Conservation (phyloP, 2,797 vertebrate genomes). For the Aulostomus chinensis region DNA sequence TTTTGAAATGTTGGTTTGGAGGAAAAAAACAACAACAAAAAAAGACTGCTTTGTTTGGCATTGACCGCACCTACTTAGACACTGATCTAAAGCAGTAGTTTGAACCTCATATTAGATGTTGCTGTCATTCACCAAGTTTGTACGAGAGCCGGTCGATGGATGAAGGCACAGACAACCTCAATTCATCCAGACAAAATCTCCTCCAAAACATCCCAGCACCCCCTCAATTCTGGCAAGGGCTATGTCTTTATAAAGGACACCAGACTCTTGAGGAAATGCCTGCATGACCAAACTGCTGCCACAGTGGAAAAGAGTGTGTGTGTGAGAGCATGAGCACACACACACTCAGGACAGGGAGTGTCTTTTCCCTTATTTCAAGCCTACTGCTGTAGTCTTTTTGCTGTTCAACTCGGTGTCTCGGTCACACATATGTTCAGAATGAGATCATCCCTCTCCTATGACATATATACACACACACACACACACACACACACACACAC, state of each 20-base stretch:
- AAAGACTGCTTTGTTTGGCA: no score
- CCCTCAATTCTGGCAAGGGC: constrained; percentile 11
- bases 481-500: background rate
- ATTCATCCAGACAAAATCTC: constrained; percentile 7
- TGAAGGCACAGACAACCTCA: background rate
- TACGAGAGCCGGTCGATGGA: no score
- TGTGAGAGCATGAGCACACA: constrained; percentile 34
- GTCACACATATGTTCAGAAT: constrained; percentile 23
- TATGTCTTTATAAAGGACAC: constrained; percentile 29
- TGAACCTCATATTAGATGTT: constrained; percentile 1
- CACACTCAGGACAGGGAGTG: constrained; percentile 1
- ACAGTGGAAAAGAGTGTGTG: constrained; percentile 58
- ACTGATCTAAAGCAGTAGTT: no score
- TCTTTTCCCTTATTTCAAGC: constrained; percentile 32
- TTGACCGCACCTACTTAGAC: no score
- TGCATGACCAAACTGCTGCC: constrained; percentile 60
- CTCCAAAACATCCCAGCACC: background rate
- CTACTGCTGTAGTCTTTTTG: constrained; percentile 12
- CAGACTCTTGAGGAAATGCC: constrained; percentile 65
- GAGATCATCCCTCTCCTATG: constrained; percentile 23
- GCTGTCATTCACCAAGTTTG: no score
- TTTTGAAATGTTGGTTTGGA: no score
- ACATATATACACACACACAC: constrained; percentile 2
- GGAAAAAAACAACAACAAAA: no score
- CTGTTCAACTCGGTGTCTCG: background rate